A percentile compares a stretch with the other conserved stretches of the same genome.
Conservation (phyloP, 2,888 invertebrate species). For the Ormyrus rosae region DNA sequence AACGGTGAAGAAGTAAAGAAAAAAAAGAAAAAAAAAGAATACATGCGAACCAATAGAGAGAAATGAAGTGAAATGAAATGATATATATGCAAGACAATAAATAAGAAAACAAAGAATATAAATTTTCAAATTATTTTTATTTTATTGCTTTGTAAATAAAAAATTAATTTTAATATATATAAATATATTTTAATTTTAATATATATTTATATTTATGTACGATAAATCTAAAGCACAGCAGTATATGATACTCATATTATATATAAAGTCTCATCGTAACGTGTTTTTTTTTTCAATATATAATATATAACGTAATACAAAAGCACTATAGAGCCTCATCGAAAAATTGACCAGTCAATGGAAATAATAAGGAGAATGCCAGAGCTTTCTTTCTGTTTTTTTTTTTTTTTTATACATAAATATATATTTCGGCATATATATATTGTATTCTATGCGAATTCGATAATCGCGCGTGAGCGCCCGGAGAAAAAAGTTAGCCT, state of each 20-base stretch:
- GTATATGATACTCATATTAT: slow-evolving; percentile 56
- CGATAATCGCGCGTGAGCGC: slow-evolving; percentile 30
- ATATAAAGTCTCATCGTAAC: slow-evolving; percentile 57
- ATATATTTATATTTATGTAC: slow-evolving; percentile 62
- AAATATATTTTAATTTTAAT: slow-evolving; percentile 58
- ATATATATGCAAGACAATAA: slow-evolving; percentile 34
- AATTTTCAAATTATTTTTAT: slow-evolving; percentile 61
- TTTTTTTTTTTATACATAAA: slow-evolving; percentile 10
- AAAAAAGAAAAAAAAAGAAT: slow-evolving; percentile 12
- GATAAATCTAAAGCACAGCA: slow-evolving; percentile 59
- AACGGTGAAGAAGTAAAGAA: neutral
- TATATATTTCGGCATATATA: slow-evolving; percentile 18
- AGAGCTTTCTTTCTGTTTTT: slow-evolving; percentile 46
- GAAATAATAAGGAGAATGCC: slow-evolving; percentile 37
- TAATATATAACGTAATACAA: slow-evolving; percentile 51
- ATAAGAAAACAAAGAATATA: slow-evolving; percentile 53
- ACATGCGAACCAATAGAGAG: neutral
- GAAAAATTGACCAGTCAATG: slow-evolving; percentile 56
- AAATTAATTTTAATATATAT: slow-evolving; percentile 61
- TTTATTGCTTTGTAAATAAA: slow-evolving; percentile 62
- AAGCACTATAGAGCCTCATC: slow-evolving; percentile 54
- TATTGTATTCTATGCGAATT: slow-evolving; percentile 23
- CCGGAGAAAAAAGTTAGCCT: slow-evolving; percentile 3
- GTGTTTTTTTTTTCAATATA: slow-evolving; percentile 40
- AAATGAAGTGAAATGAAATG: slow-evolving; percentile 22